These are phyloP conservation scores for Coptotermes formosanus DNA, from an alignment of 1,140 invertebrate genomes.

Conservation along the genomic window DNA sequence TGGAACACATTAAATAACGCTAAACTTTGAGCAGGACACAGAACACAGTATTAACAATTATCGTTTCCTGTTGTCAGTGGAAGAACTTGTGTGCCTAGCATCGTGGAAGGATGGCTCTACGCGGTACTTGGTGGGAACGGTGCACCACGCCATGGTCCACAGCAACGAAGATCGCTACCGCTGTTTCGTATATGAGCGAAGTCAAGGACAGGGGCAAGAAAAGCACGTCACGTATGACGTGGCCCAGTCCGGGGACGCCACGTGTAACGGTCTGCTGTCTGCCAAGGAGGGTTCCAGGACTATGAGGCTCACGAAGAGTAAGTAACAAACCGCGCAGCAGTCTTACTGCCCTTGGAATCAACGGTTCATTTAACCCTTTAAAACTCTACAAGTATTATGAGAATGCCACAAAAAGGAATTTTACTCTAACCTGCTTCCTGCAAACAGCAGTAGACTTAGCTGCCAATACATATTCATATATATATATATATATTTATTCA, in stretches of 20 bases:
- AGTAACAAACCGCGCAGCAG: neutral
- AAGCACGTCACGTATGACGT: constrained; percentile 36
- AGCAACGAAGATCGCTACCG: constrained; percentile 62
- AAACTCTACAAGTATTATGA: too few species aligned
- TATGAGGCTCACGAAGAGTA: constrained; percentile 59
- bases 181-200: constrained; percentile 51
- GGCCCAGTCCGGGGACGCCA: constrained; percentile 57
- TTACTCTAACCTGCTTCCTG: too few species aligned
- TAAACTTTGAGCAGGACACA: too few species aligned
- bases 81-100: constrained; percentile 49
- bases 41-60: too few species aligned
- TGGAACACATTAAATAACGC: too few species aligned
- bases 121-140: constrained; percentile 72
- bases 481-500: too few species aligned
- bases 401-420: too few species aligned
- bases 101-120: constrained; percentile 65
- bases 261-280: constrained; percentile 59
- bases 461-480: too few species aligned
- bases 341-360: too few species aligned
- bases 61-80: neutral
- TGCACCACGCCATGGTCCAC: constrained; percentile 53
- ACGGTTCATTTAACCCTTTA: too few species aligned
- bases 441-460: too few species aligned
- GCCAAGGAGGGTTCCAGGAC: constrained; percentile 58
- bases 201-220: constrained; percentile 3